Evolutionary conservation across 2,797 vertebrate species (phyloP), one percentile per base, ranked within the genome.

Genomic region (Gymnoscopelus microlampas): DNA sequence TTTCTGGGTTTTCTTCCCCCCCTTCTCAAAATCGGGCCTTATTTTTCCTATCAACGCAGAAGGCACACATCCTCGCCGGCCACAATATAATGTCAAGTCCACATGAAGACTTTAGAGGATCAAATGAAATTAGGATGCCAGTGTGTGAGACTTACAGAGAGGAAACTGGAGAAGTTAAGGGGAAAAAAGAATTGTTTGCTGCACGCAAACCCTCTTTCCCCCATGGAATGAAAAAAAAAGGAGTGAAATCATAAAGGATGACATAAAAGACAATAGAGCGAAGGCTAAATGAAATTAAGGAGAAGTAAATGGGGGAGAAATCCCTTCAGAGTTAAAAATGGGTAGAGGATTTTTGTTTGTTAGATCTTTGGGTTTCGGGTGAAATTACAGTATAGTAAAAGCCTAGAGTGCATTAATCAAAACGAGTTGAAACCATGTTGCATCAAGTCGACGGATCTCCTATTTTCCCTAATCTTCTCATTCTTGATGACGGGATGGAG

Each of bases 381-480:
- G 50, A 73, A 81, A 86, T 83, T 81, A 79, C 62, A 80, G 67
- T 60, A 78, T 49, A 49, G 72, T 77, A 72, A 78, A 86, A 82
- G 59, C 68, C 72, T 64, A 54, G 78, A 55, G 74, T 79, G 75
- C 71, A 80, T 76, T 10, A 70, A 83, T 70, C 32, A 72, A 76
- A 70, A 77, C 2, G 47, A 66, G 71, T 58, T 82, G 70, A 85
- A 89, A 77, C 83, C 79, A 79, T 85, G 87, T 81, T 82, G 79
- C 79, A 83, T 86, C 85, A 81, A 79, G 77, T 78, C 66, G 70
- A 87, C 78, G 78, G 73, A 88, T 76, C 83, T 80, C 60, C 70
- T 85, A 80, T 88, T 91, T 92, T 76, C 78, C 85, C 78, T 85
- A 84, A 91, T 89, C 89, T 80, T 89, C 77, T 79, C 77, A 82